These are phyloP conservation scores for Dendropsophus ebraccatus DNA, from an alignment of 2,113 vertebrate genomes.

Conservation along the genomic window DNA sequence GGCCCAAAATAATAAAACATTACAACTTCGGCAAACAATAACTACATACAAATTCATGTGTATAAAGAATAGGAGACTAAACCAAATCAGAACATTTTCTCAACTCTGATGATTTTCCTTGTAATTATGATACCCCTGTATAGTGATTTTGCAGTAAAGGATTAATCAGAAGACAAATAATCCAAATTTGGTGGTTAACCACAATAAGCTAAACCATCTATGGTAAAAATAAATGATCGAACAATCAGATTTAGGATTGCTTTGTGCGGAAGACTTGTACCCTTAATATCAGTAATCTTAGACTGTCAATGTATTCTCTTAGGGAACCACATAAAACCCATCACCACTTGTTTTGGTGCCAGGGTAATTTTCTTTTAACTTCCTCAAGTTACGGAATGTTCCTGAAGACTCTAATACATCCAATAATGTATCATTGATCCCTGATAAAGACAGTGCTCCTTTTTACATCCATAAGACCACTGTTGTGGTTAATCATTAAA, in stretches of 20 bases:
- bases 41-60: too few relatives aligned
- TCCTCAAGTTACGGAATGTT: constrained; percentile 44
- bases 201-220: not conserved
- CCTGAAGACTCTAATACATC: not conserved
- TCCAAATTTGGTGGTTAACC: not conserved
- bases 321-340: not conserved
- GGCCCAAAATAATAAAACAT: too few relatives aligned
- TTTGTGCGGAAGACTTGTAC: not conserved
- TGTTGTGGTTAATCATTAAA: constrained; percentile 50
- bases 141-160: not conserved
- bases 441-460: constrained; percentile 33
- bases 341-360: not conserved
- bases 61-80: not conserved
- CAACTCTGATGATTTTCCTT: not conserved
- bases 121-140: not conserved
- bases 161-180: not conserved
- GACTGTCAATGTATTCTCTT: too few relatives aligned
- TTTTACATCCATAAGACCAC: constrained; percentile 26
- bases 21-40: too few relatives aligned
- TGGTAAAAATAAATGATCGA: too few relatives aligned
- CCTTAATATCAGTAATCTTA: not conserved
- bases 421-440: constrained; percentile 50
- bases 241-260: not conserved
- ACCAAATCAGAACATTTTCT: not conserved
- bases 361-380: not conserved